Base-by-base conservation (phyloP, 2,113 vertebrate genomes). In the Lucifuga dentata region DNA sequence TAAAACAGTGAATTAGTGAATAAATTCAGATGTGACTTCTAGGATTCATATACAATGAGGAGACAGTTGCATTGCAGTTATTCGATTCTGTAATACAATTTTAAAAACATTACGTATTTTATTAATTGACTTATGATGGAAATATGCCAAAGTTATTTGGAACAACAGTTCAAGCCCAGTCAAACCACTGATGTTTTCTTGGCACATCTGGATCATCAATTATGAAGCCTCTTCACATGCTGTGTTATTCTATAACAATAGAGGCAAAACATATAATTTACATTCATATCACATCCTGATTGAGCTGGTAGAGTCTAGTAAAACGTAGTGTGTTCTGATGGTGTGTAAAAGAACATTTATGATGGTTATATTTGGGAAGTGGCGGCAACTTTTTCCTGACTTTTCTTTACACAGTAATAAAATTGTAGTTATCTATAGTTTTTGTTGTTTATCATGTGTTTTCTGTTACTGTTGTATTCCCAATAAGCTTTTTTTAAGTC, bases 241-340 rank as follows among this genome's bases (percentile, higher is more conserved):
- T 36, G 10, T 21, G 16, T 63, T 65, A 52, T 36, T 8, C 33
- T 60, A 50, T 40, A 53, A 63, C 56, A 48, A 8, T 33, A 21
- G 33, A 58, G 9, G 48, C 24, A 73, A 73, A 50, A 29, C 50
- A 4, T 41, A 48, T 10, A 19, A 7, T 69, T 29, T 55, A 11
- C 21, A 62, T 71, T 52, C 48, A 53, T 32, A 48, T 56, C 17
- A 17, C 52, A 48, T 62, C 21, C 19, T 44, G n/a, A 49, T 68
- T 64, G 49, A 60, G 39, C 38, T 24, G 12, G n/a, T 50, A 16
- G 53, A 44, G 20, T 51, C 23, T 53, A 55, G 19, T 61, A 40
- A 61, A 45, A 38, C 19, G 6, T n/a, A 15, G 23, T 38, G 46
- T 36, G 50, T 12, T 67, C 52, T 58, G 11, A 61, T 60, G 44